phyloP scores from a whole-genome alignment of 2,797 vertebrate species.

The Cynopterus sphinx region DNA sequence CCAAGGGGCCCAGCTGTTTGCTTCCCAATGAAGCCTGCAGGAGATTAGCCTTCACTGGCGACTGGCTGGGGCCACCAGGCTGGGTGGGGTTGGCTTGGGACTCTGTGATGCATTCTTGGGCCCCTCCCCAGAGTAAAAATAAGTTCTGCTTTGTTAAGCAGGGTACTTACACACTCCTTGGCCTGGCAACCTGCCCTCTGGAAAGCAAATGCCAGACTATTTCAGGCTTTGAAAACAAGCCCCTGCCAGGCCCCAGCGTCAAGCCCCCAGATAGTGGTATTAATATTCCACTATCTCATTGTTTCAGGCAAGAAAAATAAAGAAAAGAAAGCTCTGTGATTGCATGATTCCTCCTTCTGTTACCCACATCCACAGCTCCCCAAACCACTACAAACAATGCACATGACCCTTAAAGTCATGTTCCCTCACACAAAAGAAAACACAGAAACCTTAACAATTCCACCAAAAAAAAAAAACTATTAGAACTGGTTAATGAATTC shows the following conservation, averaged over 20 bases:
- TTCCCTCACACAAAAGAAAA: neutral
- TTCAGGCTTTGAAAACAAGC: constrained; percentile 69
- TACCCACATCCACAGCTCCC: constrained; percentile 13
- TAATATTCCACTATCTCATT: constrained; percentile 59
- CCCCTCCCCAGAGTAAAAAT: constrained; percentile 61
- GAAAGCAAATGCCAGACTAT: constrained; percentile 65
- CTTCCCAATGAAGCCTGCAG: neutral
- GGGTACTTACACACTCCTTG: constrained; percentile 45
- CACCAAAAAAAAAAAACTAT: too few relatives aligned
- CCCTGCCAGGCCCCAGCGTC: constrained; percentile 54
- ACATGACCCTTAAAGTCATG: neutral
- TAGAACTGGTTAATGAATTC: too few relatives aligned
- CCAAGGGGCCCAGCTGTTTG: neutral
- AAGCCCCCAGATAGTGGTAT: constrained; percentile 52
- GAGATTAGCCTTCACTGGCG: neutral
- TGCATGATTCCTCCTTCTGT: constrained; percentile 61
- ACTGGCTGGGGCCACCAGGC: neutral
- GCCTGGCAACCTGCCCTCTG: constrained; percentile 55
- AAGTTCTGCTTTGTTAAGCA: constrained; percentile 73
- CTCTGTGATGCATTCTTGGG: constrained; percentile 9
- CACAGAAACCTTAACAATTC: too few relatives aligned
- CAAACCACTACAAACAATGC: constrained; percentile 8
- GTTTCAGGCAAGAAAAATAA: constrained; percentile 67
- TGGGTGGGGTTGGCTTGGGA: neutral
- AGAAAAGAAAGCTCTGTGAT: constrained; percentile 20